Evolutionary conservation across 2,888 invertebrate species (phyloP).

Genomic region (Desoria tigrina): DNA sequence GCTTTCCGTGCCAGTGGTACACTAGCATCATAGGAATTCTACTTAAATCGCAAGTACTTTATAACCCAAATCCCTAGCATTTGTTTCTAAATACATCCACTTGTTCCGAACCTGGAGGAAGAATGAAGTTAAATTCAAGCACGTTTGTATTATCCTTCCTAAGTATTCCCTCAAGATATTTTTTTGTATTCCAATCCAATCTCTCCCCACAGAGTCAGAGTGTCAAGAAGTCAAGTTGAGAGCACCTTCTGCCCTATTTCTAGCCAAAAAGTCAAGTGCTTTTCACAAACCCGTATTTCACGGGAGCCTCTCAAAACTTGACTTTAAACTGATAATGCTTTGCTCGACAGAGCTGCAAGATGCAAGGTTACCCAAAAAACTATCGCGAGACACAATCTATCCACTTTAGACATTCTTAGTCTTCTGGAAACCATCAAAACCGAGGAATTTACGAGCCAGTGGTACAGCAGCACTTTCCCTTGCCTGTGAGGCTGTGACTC

Average conservation of each 20-base stretch:
- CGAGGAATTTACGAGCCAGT: background rate
- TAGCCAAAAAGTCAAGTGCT: background rate
- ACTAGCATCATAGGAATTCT: slow-evolving; percentile 6
- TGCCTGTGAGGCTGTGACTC: no score
- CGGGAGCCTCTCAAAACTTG: background rate
- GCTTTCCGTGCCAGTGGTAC: no score
- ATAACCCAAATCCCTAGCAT: slow-evolving; percentile 16
- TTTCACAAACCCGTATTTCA: background rate
- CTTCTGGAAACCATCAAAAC: slow-evolving; percentile 4
- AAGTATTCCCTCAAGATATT: no score
- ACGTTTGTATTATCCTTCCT: slow-evolving; percentile 4
- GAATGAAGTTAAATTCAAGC: background rate
- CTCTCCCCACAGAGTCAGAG: background rate
- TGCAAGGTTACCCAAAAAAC: slow-evolving; percentile 4
- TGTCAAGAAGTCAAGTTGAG: background rate
- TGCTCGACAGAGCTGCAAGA: background rate
- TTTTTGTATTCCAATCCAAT: background rate
- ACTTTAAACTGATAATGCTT: slow-evolving; percentile 6
- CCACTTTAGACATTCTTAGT: background rate
- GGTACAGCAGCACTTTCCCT: no score
- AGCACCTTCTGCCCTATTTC: slow-evolving; percentile 11
- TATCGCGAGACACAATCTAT: background rate
- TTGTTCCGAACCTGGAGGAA: slow-evolving; percentile 1
- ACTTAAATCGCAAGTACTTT: slow-evolving; percentile 14
- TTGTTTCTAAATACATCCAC: slow-evolving; percentile 13